Evolutionary conservation across 2,113 vertebrate species (phyloP), one percentile per base, ranked within the genome.

Genomic region (Desmodus rotundus): DNA sequence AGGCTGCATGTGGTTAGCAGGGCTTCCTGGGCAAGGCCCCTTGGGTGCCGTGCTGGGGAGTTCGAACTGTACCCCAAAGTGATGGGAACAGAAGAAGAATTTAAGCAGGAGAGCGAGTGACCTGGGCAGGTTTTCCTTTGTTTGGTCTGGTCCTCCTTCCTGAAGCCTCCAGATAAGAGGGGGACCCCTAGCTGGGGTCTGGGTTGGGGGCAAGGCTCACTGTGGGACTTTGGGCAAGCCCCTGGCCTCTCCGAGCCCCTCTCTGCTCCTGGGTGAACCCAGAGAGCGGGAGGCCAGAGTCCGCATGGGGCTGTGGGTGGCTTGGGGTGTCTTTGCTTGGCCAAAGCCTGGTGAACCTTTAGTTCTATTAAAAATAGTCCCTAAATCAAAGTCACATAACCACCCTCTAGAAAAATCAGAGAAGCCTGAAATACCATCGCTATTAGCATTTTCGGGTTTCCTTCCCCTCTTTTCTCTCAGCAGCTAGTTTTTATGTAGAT

Each of bases 321-420:
- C 56, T 38, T 45, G 58, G 54, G n/a, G 41, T 73, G 4, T 45
- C 68, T 77, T 90, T 93, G 80, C 50, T 91, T 89, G 84, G 70
- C 38, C 83, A 65, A 78, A 82, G n/a, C 41, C 94, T 67, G 26
- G 31, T 43, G 67, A 94, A 91, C 77, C 38, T 93, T 90, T 81
- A 41, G 4, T 95, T 87, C 87, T 50, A 96, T 95, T 96, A 33
- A 76, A 88, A 97, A 36, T 7, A 78, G 87, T 19, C 33, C 65
- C 81, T 54, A 43, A 92, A 58, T 81, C 74, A 73, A 89, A 84
- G 19, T 67, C 87, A 70, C 0, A 7, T 92, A 73, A 43, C 43
- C 22, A 94, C 24, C 11, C 7, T 78, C 33, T 38, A 68, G 77
- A 76, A 87, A 93, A 92, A 58, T 54, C 19, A 63, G 72, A 82